Evolutionary conservation across 2,797 vertebrate species (phyloP).

Genomic region (Miichthys miiuy): DNA sequence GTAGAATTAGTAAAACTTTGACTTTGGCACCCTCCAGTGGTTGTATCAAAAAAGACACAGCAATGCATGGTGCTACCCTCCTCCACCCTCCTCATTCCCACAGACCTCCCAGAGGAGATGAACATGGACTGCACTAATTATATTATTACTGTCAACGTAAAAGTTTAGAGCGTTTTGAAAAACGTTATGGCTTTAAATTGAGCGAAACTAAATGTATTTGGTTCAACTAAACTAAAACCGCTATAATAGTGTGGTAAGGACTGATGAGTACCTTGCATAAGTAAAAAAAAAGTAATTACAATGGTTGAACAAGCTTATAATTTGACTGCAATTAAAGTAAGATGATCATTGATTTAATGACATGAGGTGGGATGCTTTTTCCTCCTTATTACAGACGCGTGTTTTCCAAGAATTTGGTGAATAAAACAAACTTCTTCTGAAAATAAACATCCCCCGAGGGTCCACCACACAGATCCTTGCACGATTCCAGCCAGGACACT

Average conservation of each 20-base stretch:
- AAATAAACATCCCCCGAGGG: background rate
- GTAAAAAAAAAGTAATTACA: background rate
- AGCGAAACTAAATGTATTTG: background rate
- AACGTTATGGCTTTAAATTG: no score
- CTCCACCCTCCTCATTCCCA: background rate
- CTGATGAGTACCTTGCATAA: background rate
- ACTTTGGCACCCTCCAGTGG: slow-evolving; percentile 34
- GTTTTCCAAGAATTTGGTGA: background rate
- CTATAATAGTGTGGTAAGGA: background rate
- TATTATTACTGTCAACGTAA: background rate
- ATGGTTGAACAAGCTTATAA: background rate
- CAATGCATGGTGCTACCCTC: background rate
- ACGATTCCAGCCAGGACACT: background rate
- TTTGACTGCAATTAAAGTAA: background rate
- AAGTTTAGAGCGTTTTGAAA: no score
- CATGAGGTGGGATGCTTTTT: background rate
- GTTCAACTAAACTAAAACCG: background rate
- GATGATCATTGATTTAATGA: background rate
- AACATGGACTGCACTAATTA: background rate
- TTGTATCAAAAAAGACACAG: background rate
- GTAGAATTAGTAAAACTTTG: background rate
- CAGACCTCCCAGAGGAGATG: background rate
- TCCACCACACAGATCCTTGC: background rate
- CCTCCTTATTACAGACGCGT: background rate
- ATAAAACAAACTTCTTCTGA: background rate